phyloP scores from a whole-genome alignment of 2,797 vertebrate genomes.

The Sebastes steindachneri region DNA sequence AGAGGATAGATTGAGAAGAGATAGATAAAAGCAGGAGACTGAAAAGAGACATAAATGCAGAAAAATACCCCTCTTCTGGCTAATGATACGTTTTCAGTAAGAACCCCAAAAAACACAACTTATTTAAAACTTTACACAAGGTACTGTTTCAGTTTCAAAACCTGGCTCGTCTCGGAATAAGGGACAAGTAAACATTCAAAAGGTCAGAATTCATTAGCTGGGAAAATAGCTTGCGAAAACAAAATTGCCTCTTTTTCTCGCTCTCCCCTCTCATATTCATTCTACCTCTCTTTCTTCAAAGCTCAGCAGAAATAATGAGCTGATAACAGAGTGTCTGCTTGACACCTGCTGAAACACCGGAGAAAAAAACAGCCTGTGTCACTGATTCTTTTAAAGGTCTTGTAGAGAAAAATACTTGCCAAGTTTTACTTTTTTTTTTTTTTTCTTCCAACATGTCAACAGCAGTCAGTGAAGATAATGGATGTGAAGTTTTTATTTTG shows the following conservation, averaged over 20 bases:
- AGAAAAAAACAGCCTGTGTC: not conserved
- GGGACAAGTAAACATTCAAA: conserved; percentile 57
- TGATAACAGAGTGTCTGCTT: conserved; percentile 47
- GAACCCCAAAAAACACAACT: not conserved
- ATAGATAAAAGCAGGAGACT: not conserved
- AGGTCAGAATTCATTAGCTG: conserved; percentile 72
- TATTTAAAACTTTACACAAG: conserved; percentile 32
- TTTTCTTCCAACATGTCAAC: conserved; percentile 4
- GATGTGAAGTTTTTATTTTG: not conserved
- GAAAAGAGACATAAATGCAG: not conserved
- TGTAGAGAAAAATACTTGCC: not conserved
- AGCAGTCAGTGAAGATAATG: not conserved
- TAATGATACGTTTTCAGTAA: conserved; percentile 27
- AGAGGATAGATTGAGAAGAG: not conserved
- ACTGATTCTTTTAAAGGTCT: conserved; percentile 15
- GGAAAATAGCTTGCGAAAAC: conserved; percentile 46
- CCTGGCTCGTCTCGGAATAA: conserved; percentile 1
- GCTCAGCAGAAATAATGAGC: conserved; percentile 70
- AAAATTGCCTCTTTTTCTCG: conserved; percentile 29
- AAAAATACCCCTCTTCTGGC: not conserved
- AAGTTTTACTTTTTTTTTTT: not conserved
- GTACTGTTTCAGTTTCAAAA: conserved; percentile 7
- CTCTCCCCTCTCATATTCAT: conserved; percentile 9
- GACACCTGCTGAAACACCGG: conserved; percentile 38
- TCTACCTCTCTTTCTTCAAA: conserved; percentile 47